These are phyloP conservation scores for Athrips mouffetella DNA, from an alignment of 2,888 invertebrate species.

Conservation along the genomic window DNA sequence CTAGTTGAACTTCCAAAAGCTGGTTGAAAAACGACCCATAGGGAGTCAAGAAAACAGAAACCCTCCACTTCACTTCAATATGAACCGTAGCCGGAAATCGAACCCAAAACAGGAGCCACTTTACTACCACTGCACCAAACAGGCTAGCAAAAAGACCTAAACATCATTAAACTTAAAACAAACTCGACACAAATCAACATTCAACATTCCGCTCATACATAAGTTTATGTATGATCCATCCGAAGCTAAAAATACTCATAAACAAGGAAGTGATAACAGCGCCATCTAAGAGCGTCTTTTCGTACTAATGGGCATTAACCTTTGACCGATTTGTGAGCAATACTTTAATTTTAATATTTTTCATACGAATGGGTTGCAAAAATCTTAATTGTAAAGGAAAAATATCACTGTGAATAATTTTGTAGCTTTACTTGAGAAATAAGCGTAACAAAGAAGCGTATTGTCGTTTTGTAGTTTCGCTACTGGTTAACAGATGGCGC, in stretches of 20 bases:
- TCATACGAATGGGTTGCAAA: neutral
- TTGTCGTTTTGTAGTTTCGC: slow-evolving; percentile 24
- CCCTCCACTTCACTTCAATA: too few species aligned
- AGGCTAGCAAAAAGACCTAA: too few species aligned
- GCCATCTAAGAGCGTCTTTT: slow-evolving; percentile 48
- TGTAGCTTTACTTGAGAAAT: neutral
- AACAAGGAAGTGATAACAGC: slow-evolving; percentile 25
- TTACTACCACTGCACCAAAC: neutral
- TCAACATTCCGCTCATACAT: neutral
- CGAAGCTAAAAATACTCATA: neutral
- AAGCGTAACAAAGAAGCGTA: neutral
- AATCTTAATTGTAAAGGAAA: neutral
- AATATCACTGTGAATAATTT: too few species aligned
- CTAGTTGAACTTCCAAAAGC: too few species aligned
- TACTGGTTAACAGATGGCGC: slow-evolving; percentile 42
- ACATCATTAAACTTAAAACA: neutral
- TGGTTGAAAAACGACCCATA: too few species aligned
- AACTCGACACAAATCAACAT: neutral
- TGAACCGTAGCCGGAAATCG: too few species aligned
- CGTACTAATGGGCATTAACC: slow-evolving; percentile 22
- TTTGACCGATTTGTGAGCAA: slow-evolving; percentile 14
- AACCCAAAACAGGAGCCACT: too few species aligned
- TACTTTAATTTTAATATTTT: neutral
- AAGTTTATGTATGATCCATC: neutral
- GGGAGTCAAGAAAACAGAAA: too few species aligned